Percentiles rank a stretch among this genome's conserved stretches.
phyloP scores from a whole-genome alignment of 2,888 invertebrate species.

The Rhimphoctona megacephalus region DNA sequence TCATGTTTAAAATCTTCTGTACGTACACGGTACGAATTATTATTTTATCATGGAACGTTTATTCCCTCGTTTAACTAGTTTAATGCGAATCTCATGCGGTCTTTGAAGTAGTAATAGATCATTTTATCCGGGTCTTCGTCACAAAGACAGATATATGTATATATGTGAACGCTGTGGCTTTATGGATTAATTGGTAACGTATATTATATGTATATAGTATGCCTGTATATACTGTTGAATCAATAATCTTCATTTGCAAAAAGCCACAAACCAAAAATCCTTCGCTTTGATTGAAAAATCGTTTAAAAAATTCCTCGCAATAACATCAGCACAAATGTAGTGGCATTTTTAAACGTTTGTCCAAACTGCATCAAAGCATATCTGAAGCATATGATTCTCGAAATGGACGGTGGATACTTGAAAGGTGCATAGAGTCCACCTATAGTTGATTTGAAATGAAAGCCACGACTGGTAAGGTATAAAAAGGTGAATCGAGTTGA shows the following conservation, averaged over 20 bases:
- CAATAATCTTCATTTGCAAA: slow-evolving; percentile 17
- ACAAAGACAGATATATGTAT: background rate
- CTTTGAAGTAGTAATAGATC: background rate
- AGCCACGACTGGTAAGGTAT: slow-evolving; percentile 19
- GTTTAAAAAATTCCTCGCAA: background rate
- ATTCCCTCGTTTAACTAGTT: background rate
- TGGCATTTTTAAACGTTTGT: background rate
- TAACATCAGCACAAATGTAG: background rate
- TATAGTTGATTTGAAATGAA: slow-evolving; percentile 43
- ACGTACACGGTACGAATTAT: background rate
- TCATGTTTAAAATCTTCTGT: background rate
- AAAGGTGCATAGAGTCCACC: background rate
- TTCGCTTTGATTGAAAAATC: slow-evolving; percentile 11
- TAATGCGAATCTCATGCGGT: background rate
- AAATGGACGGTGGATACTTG: background rate
- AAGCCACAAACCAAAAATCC: background rate
- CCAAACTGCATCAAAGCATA: slow-evolving; percentile 43
- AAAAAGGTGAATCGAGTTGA: slow-evolving; percentile 27
- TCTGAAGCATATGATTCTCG: background rate
- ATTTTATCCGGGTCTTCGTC: background rate
- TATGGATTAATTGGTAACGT: background rate
- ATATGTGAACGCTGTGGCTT: background rate
- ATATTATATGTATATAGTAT: too few relatives aligned
- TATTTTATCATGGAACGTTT: background rate
- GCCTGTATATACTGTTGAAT: background rate